Evolutionary conservation across 2,888 invertebrate genomes (phyloP), one percentile per base, ranked within the genome.

Genomic region (Sarcophaga variegata): DNA sequence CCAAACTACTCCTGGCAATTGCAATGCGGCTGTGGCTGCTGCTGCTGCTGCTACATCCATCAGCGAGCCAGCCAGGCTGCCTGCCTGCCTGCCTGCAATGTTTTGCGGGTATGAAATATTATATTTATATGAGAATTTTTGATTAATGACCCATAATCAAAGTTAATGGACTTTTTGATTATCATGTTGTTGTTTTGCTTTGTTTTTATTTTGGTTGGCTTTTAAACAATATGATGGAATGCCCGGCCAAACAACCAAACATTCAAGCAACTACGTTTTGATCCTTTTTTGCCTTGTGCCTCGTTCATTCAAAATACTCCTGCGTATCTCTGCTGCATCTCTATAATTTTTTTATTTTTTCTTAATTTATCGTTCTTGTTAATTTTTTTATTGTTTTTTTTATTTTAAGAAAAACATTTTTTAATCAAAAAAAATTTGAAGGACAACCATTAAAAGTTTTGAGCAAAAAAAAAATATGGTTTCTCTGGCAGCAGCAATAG

Each of bases 101-200:
- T 67, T 82, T 79, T 75, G 80, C 86, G 78, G 83, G 81, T 81
- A 87, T 84, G 87, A 87, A 87, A 87, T 87, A 87, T 87, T 87
- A 87, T 87, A 87, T 87, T 87, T 87, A 87, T 87, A 87, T 81
- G 87, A 81, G 84, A 84, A 87, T 84, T 87, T 87, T 87, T 87
- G 87, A 87, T 87, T 87, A 87, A 87, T 87, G 87, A 87, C 87
- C 87, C 84, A 87, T 87, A 87, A 87, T 87, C 87, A 87, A 84
- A 84, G 84, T 87, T 87, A 87, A 87, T 87, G 87, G 87, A 87
- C 78, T 87, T 87, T 87, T 87, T 87, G 84, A 87, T 87, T 84
- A 87, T 87, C 87, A 87, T 87, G 81, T 81, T 83, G 80, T 84
- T 86, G 77, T 77, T 74, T 25, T 75, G 27, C 14, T 69, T 60